These are phyloP conservation scores for Melanostoma mellinum DNA, from an alignment of 2,888 invertebrate genomes.

Conservation along the genomic window DNA sequence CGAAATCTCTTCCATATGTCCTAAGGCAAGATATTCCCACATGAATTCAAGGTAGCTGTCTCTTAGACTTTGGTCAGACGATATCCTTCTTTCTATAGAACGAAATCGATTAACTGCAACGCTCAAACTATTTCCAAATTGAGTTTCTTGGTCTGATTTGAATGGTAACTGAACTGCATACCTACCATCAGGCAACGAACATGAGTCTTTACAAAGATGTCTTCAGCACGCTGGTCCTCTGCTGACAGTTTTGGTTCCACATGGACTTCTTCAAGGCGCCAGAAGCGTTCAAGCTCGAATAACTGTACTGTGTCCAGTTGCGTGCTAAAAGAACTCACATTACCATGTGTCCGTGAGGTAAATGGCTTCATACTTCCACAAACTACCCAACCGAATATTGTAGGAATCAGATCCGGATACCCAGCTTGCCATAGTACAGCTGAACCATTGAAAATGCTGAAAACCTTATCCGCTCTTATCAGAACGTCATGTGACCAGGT, in stretches of 20 bases:
- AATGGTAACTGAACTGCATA: constrained; percentile 21
- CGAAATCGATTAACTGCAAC: constrained; percentile 1
- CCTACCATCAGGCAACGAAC: constrained; percentile 8
- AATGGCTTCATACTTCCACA: not conserved
- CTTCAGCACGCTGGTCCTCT: constrained; percentile 26
- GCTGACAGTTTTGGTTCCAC: not conserved
- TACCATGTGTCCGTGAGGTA: not conserved
- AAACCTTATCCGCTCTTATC: constrained; percentile 5
- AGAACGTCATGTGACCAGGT: constrained; percentile 9
- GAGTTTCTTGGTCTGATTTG: constrained; percentile 3
- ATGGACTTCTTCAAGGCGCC: constrained; percentile 19
- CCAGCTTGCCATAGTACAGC: not conserved
- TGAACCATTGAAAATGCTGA: constrained; percentile 20
- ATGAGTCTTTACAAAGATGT: constrained; percentile 12
- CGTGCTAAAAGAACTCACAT: not conserved
- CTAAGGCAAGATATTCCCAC: constrained; percentile 35
- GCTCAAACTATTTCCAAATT: constrained; percentile 3
- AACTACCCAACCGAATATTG: constrained; percentile 17
- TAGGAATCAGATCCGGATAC: constrained; percentile 12
- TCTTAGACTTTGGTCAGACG: not conserved
- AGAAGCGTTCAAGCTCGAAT: constrained; percentile 29
- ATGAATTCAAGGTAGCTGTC: constrained; percentile 15
- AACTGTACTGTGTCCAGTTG: constrained; percentile 10
- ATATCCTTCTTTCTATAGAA: not conserved
- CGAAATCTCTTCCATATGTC: constrained; percentile 48